Evolutionary conservation across 2,797 vertebrate species (phyloP), one percentile per base, ranked within the genome.

Genomic region (Trachurus trachurus): DNA sequence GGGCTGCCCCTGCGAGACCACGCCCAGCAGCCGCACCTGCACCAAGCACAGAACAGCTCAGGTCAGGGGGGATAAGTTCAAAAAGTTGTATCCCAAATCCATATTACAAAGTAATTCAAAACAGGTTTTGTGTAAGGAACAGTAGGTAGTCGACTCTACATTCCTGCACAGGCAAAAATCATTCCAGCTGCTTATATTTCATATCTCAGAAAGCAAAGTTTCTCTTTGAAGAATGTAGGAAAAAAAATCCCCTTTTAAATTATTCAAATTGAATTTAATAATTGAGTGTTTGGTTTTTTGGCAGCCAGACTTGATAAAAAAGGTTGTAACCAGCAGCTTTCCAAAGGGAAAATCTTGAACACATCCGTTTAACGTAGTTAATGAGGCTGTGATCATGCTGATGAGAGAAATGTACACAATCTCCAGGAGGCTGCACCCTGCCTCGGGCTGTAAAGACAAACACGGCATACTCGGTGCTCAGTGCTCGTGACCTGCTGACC

Each of bases 1-100:
- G 19, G 98, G 98, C 88, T 99, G 98, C 81, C 98, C 98, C 93
- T 99, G 98, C 74, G 98, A 99, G 83, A 99, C 98, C 80, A 99
- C 98, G 0, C 98, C 98, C 83, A 99, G 96, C 78, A 99, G 91
- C 17, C 98, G 96, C 84, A 99, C 98, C 98, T 99, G 74, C 34
- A 88, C 74, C 68, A 93, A 88, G 75, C 80, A 86, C 60, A 86
- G 71, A 3, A 78, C 34, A 78, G 21, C 59, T 42, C 50, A 37
- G 15, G 42, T 88, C 39, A 82, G 70, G 10, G n/a, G 44, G 47
- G 8, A 39, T 2, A 10, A 22, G 44, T 66, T 67, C 5, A 6
- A 22, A 73, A 54, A 52, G 31, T 53, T 21, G 19, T 17, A 42
- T 39, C 9, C 5, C 57, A 63, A 54, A 71, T 63, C 19, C 52